Conservation (phyloP, 2,113 vertebrate genomes). For the Triplophysa rosa region DNA sequence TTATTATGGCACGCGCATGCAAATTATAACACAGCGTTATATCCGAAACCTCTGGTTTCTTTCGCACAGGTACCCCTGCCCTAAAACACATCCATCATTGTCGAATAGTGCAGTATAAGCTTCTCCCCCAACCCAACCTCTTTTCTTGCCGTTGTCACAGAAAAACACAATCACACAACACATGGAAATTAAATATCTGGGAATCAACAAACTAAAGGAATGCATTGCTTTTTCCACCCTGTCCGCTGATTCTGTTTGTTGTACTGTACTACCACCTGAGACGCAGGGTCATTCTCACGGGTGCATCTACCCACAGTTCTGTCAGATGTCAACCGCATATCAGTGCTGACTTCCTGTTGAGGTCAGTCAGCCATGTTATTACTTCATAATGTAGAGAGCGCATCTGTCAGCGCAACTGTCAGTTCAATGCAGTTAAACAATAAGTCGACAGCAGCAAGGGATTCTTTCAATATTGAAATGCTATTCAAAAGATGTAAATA, state of each 20-base stretch:
- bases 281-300: slow-evolving; percentile 9
- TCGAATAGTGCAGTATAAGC: slow-evolving; percentile 27
- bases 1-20: slow-evolving; percentile 48
- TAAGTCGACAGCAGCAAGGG: slow-evolving; percentile 13
- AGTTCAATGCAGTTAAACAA: slow-evolving; percentile 36
- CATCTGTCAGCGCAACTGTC: slow-evolving; percentile 29
- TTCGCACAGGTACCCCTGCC: slow-evolving; percentile 46
- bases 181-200: not conserved
- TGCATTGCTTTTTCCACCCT: not conserved
- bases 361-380: slow-evolving; percentile 59
- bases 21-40: slow-evolving; percentile 56
- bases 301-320: slow-evolving; percentile 26
- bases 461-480: not conserved
- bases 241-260: not conserved
- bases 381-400: slow-evolving; percentile 46
- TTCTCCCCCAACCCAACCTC: not conserved
- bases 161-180: slow-evolving; percentile 7
- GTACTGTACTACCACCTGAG: slow-evolving; percentile 12
- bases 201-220: not conserved
- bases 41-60: slow-evolving; percentile 48
- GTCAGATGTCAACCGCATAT: slow-evolving; percentile 48
- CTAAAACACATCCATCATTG: slow-evolving; percentile 57
- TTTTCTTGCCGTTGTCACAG: slow-evolving; percentile 8
- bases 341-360: slow-evolving; percentile 46
- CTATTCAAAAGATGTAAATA: not conserved